These are phyloP conservation scores for Oncorhynchus clarkii DNA, from an alignment of 2,113 vertebrate species.

Conservation along the genomic window DNA sequence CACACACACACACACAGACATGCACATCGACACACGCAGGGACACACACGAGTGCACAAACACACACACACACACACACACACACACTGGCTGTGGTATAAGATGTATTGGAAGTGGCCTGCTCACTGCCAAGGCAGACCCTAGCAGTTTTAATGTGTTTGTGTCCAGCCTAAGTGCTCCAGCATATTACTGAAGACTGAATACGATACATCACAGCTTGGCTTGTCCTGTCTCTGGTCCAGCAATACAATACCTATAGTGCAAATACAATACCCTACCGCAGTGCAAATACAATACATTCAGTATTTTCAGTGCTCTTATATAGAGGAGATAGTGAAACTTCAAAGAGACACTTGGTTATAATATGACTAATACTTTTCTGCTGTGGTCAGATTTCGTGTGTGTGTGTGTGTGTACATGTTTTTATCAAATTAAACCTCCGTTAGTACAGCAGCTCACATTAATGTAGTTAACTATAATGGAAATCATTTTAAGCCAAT, in stretches of 20 bases:
- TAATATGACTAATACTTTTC: no score
- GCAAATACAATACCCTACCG: no score
- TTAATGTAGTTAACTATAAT: background rate
- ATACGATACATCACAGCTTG: background rate
- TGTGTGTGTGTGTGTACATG: background rate
- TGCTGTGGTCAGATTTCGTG: background rate
- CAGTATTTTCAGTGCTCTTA: no score
- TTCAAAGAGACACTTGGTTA: no score
- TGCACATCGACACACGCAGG: no score
- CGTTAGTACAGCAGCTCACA: background rate
- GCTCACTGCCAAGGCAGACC: constrained; percentile 11
- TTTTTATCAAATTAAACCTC: no score
- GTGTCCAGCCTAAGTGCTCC: constrained; percentile 10
- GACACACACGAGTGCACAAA: background rate
- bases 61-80: background rate
- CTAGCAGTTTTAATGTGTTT: constrained; percentile 5
- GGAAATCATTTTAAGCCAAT: background rate
- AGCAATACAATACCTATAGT: background rate
- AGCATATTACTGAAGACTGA: background rate
- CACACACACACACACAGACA: no score
- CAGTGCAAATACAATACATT: no score
- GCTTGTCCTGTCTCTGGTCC: background rate
- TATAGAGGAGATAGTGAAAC: no score
- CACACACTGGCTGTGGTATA: background rate
- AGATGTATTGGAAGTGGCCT: constrained; percentile 1